Percentiles rank a stretch among this genome's conserved stretches.
Conservation (phyloP, 2,888 invertebrate genomes). For the Dicyrtomina minuta region DNA sequence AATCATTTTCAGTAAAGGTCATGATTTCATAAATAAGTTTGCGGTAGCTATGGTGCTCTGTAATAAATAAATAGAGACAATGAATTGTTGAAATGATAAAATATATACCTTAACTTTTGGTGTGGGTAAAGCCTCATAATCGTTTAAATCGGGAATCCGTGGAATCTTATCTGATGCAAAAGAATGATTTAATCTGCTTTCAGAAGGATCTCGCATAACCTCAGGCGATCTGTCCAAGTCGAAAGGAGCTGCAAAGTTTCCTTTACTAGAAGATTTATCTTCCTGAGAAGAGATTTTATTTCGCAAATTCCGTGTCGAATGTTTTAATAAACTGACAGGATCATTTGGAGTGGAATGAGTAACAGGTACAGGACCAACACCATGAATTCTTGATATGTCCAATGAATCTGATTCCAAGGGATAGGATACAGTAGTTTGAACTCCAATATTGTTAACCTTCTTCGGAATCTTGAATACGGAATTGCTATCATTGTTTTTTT, state of each 20-base stretch:
- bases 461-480: conserved; percentile 8
- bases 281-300: too few species aligned
- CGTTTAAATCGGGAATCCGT: conserved; percentile 1
- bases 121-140: background rate
- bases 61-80: too few species aligned
- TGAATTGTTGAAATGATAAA: too few species aligned
- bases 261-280: too few species aligned
- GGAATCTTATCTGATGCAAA: conserved; percentile 15
- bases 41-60: too few species aligned
- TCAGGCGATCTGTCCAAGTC: conserved; percentile 22
- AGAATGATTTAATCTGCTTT: conserved; percentile 14
- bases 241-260: background rate
- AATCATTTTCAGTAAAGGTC: too few species aligned
- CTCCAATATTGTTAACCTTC: background rate
- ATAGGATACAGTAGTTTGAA: conserved; percentile 15
- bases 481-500: background rate
- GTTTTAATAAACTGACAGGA: too few species aligned
- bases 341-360: conserved; percentile 42
- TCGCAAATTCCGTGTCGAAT: background rate
- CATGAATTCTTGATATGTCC: conserved; percentile 29
- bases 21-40: too few species aligned
- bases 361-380: conserved; percentile 23
- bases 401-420: background rate
- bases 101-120: too few species aligned
- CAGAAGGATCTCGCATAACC: conserved; percentile 21